Conservation (phyloP, 1,140 invertebrate species). For the Drosophila ananassae region DNA sequence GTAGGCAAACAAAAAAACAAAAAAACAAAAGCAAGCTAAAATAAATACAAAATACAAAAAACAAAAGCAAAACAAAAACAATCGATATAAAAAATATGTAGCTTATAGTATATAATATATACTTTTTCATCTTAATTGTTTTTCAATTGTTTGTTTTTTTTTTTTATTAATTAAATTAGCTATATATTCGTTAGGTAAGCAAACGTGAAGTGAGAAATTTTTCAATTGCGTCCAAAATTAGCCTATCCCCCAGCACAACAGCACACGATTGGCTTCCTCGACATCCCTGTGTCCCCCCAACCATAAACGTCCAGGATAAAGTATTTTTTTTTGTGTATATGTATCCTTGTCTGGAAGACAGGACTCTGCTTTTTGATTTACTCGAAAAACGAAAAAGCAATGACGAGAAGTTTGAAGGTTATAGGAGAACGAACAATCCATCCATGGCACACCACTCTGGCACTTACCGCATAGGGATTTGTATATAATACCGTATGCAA, state of each 20-base stretch:
- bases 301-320: constrained; percentile 21
- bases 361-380: constrained; percentile 4
- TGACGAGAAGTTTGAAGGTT: not conserved
- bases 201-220: constrained; percentile 26
- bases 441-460: constrained; percentile 37
- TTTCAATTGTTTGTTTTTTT: constrained; percentile 7
- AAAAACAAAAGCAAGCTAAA: constrained; percentile 1
- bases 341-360: constrained; percentile 21
- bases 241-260: constrained; percentile 9
- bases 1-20: constrained; percentile 4
- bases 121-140: constrained; percentile 46
- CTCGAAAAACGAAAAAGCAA: not conserved
- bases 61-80: not conserved
- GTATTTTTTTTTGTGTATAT: constrained; percentile 6
- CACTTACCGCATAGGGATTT: constrained; percentile 44
- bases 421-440: constrained; percentile 29
- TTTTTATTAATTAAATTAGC: constrained; percentile 7
- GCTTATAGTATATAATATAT: constrained; percentile 26
- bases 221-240: constrained; percentile 48
- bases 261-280: constrained; percentile 31
- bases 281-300: constrained; percentile 6
- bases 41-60: not conserved
- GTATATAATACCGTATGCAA: constrained; percentile 32
- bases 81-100: constrained; percentile 16
- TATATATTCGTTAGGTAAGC: constrained; percentile 16